phyloP scores from a whole-genome alignment of 2,113 vertebrate species.

The Rallus limicola region DNA sequence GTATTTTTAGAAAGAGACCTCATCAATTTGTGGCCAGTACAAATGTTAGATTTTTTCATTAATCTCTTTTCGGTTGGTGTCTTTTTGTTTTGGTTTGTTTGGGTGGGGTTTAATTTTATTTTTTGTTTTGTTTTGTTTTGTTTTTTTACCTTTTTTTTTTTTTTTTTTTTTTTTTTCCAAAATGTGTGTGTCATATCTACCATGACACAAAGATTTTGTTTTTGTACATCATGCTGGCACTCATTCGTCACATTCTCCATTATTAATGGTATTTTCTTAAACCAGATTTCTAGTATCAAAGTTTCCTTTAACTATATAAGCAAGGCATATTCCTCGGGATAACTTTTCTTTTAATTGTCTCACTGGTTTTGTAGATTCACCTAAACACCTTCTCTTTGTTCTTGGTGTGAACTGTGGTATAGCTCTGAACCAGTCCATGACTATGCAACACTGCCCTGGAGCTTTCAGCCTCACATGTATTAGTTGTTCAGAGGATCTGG shows the following conservation, averaged over 20 bases:
- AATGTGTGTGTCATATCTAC: neutral
- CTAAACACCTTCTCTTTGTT: neutral
- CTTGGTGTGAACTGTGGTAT: neutral
- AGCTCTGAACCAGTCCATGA: neutral
- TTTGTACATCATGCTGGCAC: neutral
- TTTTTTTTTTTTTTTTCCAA: neutral
- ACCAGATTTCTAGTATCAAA: neutral
- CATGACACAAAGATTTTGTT: neutral
- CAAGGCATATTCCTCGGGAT: neutral
- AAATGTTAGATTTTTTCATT: neutral
- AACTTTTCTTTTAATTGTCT: neutral
- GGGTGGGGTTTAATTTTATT: no score
- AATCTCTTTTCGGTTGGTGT: rapidly evolving
- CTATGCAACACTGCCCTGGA: neutral
- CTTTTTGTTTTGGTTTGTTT: no score
- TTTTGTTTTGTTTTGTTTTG: no score
- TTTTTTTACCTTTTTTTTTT: no score
- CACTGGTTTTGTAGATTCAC: neutral
- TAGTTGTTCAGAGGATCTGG: neutral
- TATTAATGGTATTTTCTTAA: neutral
- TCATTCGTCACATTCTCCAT: neutral
- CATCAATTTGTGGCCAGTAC: neutral
- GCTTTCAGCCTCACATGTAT: neutral
- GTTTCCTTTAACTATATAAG: neutral
- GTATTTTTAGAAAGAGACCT: neutral